Evolutionary conservation across 1,140 invertebrate genomes (phyloP), one percentile per base, ranked within the genome.

Genomic region (Macrobrachium rosenbergii): DNA sequence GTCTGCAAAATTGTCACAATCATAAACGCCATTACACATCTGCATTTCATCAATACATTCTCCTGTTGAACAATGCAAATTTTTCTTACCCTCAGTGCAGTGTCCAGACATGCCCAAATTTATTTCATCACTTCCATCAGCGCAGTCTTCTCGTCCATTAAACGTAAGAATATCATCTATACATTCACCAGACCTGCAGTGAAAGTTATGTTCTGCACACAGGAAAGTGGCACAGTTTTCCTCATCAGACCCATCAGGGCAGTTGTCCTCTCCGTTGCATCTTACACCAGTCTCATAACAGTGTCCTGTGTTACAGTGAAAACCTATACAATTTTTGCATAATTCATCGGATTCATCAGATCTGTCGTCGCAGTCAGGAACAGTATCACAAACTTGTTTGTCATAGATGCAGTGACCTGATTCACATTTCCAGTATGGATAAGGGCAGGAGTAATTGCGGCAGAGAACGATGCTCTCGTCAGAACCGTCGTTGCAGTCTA

Each of bases 201-300:
- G 52, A 12, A 52, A 52, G 6, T 8, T 12, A 8, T 52, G 8
- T 2, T 52, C 6, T 52, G 52, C 7, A 52, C 52, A 52, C 52
- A 10, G 52, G 52, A 52, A 72, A 72, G 10, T 72, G 23, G 12
- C 0, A 72, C 69, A 72, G 69, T 28, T n/a, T 28, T 6, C 7
- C 69, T 72, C 69, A 72, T 72, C 69, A 28, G 23, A 28, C 23
- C 69, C 69, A 43, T 72, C 69, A 11, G 69, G 69, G 69, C 69
- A 72, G 6, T 72, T 8, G 16, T 72, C 69, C n/a, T 43, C 23
- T 28, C 69, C 69, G 10, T 72, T 72, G 21, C 69, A 72, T 72
- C 23, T 43, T 16, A 28, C 21, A n/a, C 0, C 23, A 16, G 0
- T 8, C 14, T 10, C 23, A 72, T 28, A 28, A 23, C 69, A 72